Base-by-base conservation (phyloP, 1,140 invertebrate genomes). In the Eufriesea mexicana region DNA sequence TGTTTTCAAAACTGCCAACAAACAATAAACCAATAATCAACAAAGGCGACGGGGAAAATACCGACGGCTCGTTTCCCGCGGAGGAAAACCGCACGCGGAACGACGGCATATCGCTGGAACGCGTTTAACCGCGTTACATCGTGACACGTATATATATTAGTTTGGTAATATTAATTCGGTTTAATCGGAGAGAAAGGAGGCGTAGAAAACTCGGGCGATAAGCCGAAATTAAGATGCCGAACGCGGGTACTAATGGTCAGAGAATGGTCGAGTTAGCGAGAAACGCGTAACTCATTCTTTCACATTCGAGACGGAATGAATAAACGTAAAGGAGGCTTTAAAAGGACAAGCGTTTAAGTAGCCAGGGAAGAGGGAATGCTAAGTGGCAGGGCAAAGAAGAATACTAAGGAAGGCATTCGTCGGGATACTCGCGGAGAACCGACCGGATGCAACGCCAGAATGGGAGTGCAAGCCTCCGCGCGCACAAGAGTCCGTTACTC, bases 391-490 rank as follows among this genome's bases (percentile, higher is more conserved):
- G 72, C 57, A 68, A 61, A 76, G 71, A 85, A 83, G 67, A 77
- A 55, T 47, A 77, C 67, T 66, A 61, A 71, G 61, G 57, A 84
- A 78, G 78, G 54, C 83, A 59, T 79, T 81, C 68, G 66, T 61
- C 73, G 62, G 74, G 86, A 79, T 79, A 57, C 76, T 68, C 83
- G 64, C 82, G 85, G 85, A 89, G 89, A 90, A 88, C 90, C 91
- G 90, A 93, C 91, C 92, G 92, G 92, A 93, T 93, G 92, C 91
- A 92, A 84, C 77, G 86, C 88, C 88, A 90, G 92, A 93, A 92
- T 92, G 91, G 92, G 89, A 93, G 92, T 93, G 90, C 89, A 90
- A 85, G 90, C 84, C 84, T 86, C 70, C 85, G 87, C 89, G 86
- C 87, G 86, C 83, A 76, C 85, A 78, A 80, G 88, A 90, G 90